Conservation (phyloP, 2,113 vertebrate genomes). For the Catharus fuscescens region DNA sequence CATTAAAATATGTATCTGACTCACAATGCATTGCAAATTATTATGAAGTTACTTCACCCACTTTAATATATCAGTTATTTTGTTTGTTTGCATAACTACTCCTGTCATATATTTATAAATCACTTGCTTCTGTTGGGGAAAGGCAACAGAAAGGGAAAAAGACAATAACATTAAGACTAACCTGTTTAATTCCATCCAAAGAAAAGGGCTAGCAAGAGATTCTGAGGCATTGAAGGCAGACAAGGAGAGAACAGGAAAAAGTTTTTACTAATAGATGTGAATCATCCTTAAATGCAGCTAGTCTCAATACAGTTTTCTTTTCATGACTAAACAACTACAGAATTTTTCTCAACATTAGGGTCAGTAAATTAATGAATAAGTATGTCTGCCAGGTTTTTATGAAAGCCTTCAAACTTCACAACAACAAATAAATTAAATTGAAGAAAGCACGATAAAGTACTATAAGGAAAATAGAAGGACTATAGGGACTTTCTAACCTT, state of each 20-base stretch:
- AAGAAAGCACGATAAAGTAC: neutral
- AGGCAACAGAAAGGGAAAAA: no score
- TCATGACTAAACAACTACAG: neutral
- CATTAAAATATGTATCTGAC: neutral
- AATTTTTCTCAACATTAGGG: neutral
- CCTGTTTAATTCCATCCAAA: neutral
- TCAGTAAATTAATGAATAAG: neutral
- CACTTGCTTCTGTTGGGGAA: neutral
- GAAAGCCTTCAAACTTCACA: neutral
- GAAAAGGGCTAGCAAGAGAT: neutral
- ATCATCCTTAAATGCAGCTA: neutral
- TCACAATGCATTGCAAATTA: neutral
- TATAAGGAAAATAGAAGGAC: neutral
- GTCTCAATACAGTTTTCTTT: neutral
- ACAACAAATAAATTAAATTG: neutral
- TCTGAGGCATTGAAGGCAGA: neutral
- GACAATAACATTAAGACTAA: no score
- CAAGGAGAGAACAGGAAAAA: neutral
- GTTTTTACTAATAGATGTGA: neutral
- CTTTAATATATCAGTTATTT: neutral
- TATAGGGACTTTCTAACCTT: neutral
- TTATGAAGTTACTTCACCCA: neutral
- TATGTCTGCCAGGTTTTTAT: neutral
- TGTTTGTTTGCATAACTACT: neutral
- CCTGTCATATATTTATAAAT: neutral